Evolutionary conservation across 2,797 vertebrate genomes (phyloP), one percentile per base, ranked within the genome.

Genomic region (Dendrocincla fuliginosa): DNA sequence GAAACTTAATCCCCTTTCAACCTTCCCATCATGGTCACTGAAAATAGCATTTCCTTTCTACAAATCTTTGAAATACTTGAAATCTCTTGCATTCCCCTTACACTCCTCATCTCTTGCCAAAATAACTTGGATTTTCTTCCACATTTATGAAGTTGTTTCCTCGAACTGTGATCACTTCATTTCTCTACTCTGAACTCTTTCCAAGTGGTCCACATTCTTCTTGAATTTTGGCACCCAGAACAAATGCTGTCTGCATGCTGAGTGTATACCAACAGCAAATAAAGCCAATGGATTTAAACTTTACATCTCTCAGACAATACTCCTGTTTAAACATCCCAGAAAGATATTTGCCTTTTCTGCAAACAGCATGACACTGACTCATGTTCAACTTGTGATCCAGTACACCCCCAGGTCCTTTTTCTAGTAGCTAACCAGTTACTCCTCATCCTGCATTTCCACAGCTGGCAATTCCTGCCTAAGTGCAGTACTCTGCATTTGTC

Each of bases 351-450:
- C 50, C 70, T 93, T 79, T 94, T 63, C 83, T 93, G 87, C 86
- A 91, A 91, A 52, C 76, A 90, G 95, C 88, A 91, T 93, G 94
- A 96, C 90, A 88, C 93, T 95, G 95, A 96, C 90, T 96, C 95
- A 95, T 90, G 67, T 86, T 95, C 91, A 93, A 4, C 93, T 95
- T 97, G 95, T 95, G 94, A 97, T 96, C 93, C 91, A 90, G 37
- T 23, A 96, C 96, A 93, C 94, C 95, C 95, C 94, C 93, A 84
- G 74, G 87, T 93, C 95, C 77, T 94, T 95, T 91, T 93, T 73
- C 91, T 88, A 88, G 60, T 28, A 95, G 87, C 61, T 89, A 91
- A 71, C 46, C 79, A 89, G 82, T 83, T 86, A 94, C 30, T 93
- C 57, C 50, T 93, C 87, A 81, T 23, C n/a, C 85, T 90, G 42